Base-by-base conservation (phyloP, 2,797 vertebrate genomes). In the Schizothorax lantsangensis region DNA sequence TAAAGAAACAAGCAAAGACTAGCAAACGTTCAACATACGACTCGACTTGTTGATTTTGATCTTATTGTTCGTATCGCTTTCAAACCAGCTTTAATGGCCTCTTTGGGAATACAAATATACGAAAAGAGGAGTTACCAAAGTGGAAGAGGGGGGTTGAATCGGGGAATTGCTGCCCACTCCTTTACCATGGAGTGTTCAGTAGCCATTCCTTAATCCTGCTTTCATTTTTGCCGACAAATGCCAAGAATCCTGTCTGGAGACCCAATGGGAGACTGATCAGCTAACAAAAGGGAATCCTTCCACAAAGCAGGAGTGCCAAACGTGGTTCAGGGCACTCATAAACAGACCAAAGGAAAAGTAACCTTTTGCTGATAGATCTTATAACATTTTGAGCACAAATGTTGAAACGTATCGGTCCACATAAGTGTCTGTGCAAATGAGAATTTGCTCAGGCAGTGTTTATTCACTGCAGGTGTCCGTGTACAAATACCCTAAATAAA, bases 21-120 rank as follows among this genome's bases (percentile, higher is more conserved):
- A 36, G 62, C 59, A 85, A 79, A 62, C 66, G 38, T 73, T 79
- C 38, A 72, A 49, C 26, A 72, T 72, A 66, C 23, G 17, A 66
- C 71, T 81, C 45, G 59, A 86, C 83, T 92, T 89, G 89, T 83
- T 90, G 91, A 88, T 92, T 92, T 94, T 92, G 83, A 87, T 88
- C 94, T 93, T 92, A 87, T 92, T 92, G 92, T 91, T 92, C 88
- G 92, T 93, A 89, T 91, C 93, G 92, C 91, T 92, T 93, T 92
- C 93, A 92, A 92, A 93, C 71, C 92, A 88, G 93, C 92, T 93
- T 97, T 95, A 96, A 93, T 95, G 92, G 94, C 91, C 95, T 96
- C 96, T 97, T 96, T 96, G 97, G 95, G 95, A 97, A 97, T 97
- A 98, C 97, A 97, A 97, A 98, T 95, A 97, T 96, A 94, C 96